phyloP scores from a whole-genome alignment of 2,797 vertebrate genomes.

The Limosa lapponica region DNA sequence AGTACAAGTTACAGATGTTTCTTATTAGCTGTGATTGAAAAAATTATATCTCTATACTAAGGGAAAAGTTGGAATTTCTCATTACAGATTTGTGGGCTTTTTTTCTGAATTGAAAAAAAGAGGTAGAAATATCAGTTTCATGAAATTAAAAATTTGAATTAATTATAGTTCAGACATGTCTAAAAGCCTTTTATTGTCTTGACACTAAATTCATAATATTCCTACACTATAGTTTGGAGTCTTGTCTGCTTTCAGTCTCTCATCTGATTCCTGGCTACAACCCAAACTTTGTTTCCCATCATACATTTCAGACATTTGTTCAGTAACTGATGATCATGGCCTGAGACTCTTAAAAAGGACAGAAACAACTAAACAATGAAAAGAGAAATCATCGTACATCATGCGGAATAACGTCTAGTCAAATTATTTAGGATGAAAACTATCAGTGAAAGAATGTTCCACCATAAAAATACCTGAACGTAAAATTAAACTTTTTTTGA shows the following conservation, averaged over 20 bases:
- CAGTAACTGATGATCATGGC: background rate
- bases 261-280: background rate
- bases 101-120: background rate
- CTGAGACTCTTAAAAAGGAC: background rate
- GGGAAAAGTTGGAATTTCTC: background rate
- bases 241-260: background rate
- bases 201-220: background rate
- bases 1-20: background rate
- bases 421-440: background rate
- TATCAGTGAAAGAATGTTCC: background rate
- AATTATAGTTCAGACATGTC: background rate
- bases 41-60: background rate
- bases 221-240: background rate
- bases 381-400: background rate
- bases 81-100: background rate
- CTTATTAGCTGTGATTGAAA: background rate
- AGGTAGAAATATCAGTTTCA: accelerated
- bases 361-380: background rate
- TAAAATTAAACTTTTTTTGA: background rate
- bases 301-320: background rate
- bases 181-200: background rate
- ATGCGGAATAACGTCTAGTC: background rate
- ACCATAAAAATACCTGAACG: background rate
- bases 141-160: background rate
- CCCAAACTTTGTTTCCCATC: background rate